These are phyloP conservation scores for Bagarius yarrelli DNA, from an alignment of 2,113 vertebrate genomes.

Conservation along the genomic window DNA sequence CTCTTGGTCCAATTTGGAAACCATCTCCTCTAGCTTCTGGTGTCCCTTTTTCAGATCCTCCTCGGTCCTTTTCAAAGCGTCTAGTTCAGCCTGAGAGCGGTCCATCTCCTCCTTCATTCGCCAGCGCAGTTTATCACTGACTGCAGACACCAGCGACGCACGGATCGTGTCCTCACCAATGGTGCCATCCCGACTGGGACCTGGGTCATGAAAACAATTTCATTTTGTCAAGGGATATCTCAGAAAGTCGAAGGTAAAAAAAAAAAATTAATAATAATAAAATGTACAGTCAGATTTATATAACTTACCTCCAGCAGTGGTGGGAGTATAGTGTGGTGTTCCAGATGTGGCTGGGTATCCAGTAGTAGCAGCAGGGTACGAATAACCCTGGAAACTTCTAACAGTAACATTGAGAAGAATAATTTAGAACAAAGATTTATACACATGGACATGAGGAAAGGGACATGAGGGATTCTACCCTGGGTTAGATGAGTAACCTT, in stretches of 20 bases:
- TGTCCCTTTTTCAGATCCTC: constrained; percentile 97
- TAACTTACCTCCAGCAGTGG: constrained; percentile 79
- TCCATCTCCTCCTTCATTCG: constrained; percentile 99
- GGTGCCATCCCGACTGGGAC: constrained; percentile 86
- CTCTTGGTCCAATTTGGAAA: constrained; percentile 91
- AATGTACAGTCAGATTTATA: neutral
- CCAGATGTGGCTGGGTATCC: constrained; percentile 81
- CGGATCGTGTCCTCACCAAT: constrained; percentile 97
- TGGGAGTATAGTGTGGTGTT: constrained; percentile 81
- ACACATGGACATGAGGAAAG: neutral
- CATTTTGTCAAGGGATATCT: neutral
- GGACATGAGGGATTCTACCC: constrained; percentile 27
- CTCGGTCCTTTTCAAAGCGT: constrained; percentile 92
- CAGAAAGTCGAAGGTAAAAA: neutral
- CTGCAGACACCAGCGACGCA: constrained; percentile 92
- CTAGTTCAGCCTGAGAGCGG: constrained; percentile 92
- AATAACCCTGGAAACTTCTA: constrained; percentile 85
- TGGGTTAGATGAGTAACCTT: constrained; percentile 41
- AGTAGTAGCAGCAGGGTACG: constrained; percentile 78
- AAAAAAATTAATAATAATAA: neutral
- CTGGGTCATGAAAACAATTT: constrained; percentile 60
- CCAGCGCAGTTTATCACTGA: constrained; percentile 95
- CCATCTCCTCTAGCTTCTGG: constrained; percentile 96
- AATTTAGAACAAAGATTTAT: neutral
- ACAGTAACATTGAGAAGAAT: constrained; percentile 22